Conservation (phyloP, 2,113 vertebrate species). For the Phocoena sinus region DNA sequence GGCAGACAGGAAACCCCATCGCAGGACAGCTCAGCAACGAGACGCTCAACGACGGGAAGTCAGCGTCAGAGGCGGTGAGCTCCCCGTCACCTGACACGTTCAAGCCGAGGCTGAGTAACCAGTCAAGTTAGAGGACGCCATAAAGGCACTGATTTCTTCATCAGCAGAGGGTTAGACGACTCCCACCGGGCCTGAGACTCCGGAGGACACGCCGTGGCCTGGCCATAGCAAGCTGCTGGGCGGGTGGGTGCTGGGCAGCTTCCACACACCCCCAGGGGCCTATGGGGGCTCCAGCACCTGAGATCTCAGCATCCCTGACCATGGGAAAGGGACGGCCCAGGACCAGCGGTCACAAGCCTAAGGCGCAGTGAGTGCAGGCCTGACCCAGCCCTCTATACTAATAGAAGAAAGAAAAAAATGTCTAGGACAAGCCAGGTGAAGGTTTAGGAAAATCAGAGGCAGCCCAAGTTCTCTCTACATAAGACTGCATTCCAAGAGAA, state of each 20-base stretch:
- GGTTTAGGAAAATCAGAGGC: neutral
- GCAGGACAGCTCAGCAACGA: neutral
- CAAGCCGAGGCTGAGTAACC: neutral
- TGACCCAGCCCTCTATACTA: neutral
- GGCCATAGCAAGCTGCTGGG: neutral
- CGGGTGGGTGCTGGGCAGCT: neutral
- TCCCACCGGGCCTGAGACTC: neutral
- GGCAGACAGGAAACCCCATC: neutral
- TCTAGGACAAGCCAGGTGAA: neutral
- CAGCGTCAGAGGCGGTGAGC: too few species aligned
- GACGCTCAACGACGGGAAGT: neutral
- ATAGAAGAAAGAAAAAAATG: neutral
- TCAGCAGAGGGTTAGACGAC: neutral
- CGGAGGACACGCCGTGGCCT: neutral
- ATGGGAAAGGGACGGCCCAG: neutral
- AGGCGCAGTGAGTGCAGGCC: fast-evolving
- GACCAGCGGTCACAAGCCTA: neutral
- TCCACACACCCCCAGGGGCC: neutral
- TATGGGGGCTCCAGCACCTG: neutral
- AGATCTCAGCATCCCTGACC: neutral
- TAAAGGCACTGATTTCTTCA: neutral
- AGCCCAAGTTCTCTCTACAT: neutral
- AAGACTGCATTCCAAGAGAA: neutral
- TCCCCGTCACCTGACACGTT: neutral
- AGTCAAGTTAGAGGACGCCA: neutral